These are phyloP conservation scores for Engraulis encrasicolus DNA, from an alignment of 2,113 vertebrate genomes.

Conservation along the genomic window DNA sequence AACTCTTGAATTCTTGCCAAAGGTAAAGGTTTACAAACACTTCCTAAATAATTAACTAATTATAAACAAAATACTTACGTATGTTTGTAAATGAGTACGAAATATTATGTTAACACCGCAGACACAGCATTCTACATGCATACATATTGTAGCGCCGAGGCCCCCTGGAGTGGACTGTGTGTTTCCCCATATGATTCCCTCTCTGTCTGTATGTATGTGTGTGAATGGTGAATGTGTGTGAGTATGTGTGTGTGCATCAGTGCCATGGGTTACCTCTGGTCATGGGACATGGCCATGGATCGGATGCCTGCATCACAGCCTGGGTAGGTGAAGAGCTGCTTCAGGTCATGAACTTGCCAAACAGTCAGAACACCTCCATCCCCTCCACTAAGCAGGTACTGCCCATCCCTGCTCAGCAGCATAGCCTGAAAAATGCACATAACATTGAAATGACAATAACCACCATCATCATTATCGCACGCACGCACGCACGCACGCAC, in stretches of 20 bases:
- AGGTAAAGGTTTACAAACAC: too few species aligned
- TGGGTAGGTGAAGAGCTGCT: slow-evolving; percentile 90
- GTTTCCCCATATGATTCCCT: too few species aligned
- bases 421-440: slow-evolving; percentile 79
- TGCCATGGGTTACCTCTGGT: slow-evolving; percentile 95
- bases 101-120: too few species aligned
- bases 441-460: neutral
- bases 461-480: neutral
- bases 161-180: too few species aligned
- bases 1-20: too few species aligned
- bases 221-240: too few species aligned
- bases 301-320: slow-evolving; percentile 96
- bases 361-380: slow-evolving; percentile 88
- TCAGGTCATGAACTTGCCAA: slow-evolving; percentile 89
- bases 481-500: neutral
- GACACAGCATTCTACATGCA: too few species aligned
- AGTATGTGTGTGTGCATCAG: neutral
- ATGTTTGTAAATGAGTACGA: too few species aligned
- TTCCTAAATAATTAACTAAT: too few species aligned
- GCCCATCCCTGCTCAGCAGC: slow-evolving; percentile 91
- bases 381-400: slow-evolving; percentile 94
- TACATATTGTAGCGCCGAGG: too few species aligned
- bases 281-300: slow-evolving; percentile 93
- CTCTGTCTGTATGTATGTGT: too few species aligned
- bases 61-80: too few species aligned